phyloP scores from a whole-genome alignment of 2,888 invertebrate genomes.

The Selenia dentaria region DNA sequence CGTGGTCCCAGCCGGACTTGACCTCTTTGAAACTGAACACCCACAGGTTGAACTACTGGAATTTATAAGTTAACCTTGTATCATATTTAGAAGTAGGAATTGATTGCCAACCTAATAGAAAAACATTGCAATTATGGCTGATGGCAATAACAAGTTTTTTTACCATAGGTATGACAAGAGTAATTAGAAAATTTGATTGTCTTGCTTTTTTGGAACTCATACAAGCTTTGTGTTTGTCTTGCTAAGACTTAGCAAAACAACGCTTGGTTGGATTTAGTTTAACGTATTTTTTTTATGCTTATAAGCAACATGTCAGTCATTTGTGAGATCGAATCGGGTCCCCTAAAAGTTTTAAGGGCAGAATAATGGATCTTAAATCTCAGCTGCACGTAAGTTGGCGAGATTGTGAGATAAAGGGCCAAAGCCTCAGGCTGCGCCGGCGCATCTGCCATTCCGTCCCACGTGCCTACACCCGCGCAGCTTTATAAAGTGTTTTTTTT shows the following conservation, averaged over 20 bases:
- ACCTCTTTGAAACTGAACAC: constrained; percentile 61
- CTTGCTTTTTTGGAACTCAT: too few species aligned
- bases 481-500: constrained; percentile 61
- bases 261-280: too few species aligned
- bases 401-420: constrained; percentile 66
- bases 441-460: constrained; percentile 81
- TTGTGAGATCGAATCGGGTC: constrained; percentile 47
- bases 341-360: constrained; percentile 52
- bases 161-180: not conserved
- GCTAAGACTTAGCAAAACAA: too few species aligned
- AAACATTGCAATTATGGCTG: too few species aligned
- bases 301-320: too few species aligned
- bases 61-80: not conserved
- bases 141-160: too few species aligned
- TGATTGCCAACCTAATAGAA: too few species aligned
- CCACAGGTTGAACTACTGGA: constrained; percentile 37
- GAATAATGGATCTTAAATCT: constrained; percentile 69
- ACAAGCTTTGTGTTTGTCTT: too few species aligned
- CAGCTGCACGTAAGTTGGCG: constrained; percentile 60
- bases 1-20: constrained; percentile 75
- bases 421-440: constrained; percentile 52
- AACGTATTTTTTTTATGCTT: too few species aligned
- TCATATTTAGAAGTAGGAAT: too few species aligned
- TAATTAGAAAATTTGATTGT: not conserved
- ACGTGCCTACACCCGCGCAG: constrained; percentile 76